Conservation (phyloP, 2,113 vertebrate genomes). For the Macrotus californicus region DNA sequence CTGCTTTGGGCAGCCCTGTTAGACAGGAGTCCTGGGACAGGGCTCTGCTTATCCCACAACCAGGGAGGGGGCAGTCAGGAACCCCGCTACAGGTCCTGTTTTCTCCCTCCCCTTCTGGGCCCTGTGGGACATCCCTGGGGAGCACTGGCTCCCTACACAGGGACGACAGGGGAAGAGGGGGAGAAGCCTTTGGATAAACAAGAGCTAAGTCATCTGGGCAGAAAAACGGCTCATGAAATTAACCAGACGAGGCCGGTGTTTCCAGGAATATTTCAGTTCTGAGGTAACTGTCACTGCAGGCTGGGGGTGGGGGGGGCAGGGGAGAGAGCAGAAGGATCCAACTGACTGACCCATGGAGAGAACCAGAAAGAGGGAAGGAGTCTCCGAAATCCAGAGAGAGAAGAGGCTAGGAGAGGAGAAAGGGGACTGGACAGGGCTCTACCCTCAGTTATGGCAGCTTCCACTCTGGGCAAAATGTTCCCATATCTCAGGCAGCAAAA, state of each 20-base stretch:
- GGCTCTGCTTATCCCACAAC: not conserved
- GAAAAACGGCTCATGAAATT: constrained; percentile 75
- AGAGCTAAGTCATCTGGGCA: constrained; percentile 70
- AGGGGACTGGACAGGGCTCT: not conserved
- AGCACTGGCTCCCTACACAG: not conserved
- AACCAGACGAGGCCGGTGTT: constrained; percentile 74
- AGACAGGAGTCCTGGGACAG: not conserved
- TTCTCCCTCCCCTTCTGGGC: not conserved
- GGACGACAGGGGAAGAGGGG: constrained; percentile 23
- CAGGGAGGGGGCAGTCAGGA: not conserved
- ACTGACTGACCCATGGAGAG: not conserved
- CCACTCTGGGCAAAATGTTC: not conserved
- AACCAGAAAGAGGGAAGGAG: not conserved
- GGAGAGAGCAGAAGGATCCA: constrained; percentile 3
- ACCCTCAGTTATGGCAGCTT: not conserved
- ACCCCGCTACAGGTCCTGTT: not conserved
- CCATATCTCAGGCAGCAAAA: not conserved
- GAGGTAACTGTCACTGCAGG: constrained; percentile 73
- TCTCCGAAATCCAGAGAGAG: not conserved
- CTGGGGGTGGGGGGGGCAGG: not conserved
- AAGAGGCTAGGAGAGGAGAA: not conserved
- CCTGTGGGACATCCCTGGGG: constrained; percentile 47
- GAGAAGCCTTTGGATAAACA: constrained; percentile 67
- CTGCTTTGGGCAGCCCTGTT: not conserved
- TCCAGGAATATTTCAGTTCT: constrained; percentile 78